phyloP scores from a whole-genome alignment of 2,797 vertebrate genomes.

The Poeciliopsis infans region DNA sequence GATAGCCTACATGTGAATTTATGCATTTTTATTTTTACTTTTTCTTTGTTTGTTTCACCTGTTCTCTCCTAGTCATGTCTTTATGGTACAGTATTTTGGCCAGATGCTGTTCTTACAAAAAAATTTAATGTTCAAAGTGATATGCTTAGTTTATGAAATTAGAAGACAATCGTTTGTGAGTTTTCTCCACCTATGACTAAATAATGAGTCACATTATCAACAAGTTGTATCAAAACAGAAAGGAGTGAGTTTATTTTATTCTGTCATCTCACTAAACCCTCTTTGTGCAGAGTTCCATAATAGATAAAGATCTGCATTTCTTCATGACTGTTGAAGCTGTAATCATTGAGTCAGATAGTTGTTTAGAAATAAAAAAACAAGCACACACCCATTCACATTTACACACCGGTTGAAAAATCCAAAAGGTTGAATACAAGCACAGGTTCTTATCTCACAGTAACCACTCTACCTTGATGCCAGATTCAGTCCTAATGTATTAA shows the following conservation, averaged over 20 bases:
- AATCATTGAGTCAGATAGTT: not conserved
- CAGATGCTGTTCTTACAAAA: not conserved
- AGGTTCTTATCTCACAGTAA: not conserved
- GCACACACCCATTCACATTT: not conserved
- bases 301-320: not conserved
- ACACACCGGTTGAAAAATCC: not conserved
- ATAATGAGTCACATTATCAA: not conserved
- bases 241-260: not conserved
- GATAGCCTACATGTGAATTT: not conserved
- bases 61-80: not conserved
- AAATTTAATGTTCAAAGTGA: not conserved
- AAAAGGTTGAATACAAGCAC: not conserved
- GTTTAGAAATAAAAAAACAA: not conserved
- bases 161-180: not conserved
- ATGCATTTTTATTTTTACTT: not conserved
- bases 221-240: not conserved
- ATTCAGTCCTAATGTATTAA: not conserved
- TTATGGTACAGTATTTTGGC: not conserved
- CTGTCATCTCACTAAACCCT: not conserved
- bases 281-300: not conserved
- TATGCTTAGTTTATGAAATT: not conserved
- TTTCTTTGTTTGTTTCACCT: not conserved
- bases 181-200: not conserved
- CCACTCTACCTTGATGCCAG: not conserved
- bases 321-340: not conserved